Base-by-base conservation (phyloP, 2,888 invertebrate species). In the Diplazon laetatorius region DNA sequence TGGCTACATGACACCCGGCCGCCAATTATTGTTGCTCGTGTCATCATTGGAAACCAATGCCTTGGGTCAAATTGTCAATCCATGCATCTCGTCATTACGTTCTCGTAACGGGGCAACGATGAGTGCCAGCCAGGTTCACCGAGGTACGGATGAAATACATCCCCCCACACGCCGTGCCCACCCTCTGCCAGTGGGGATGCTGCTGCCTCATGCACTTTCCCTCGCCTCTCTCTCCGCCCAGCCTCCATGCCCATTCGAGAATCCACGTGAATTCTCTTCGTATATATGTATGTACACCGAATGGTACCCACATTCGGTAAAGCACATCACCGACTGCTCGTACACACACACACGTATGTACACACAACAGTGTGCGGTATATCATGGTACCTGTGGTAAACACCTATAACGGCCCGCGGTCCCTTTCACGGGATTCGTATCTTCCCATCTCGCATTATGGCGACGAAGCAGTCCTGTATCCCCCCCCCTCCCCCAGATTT, bases 51-150 rank as follows among this genome's bases (percentile, higher is more conserved):
- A 76, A 77, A 83, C 84, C 87, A 85, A 88, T 87, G 83, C 85
- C 83, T 83, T 82, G 84, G 83, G 86, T 84, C 84, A 88, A 89
- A 88, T 87, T 85, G 87, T 88, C 87, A 88, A 89, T 89, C 88
- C 88, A 86, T 89, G 87, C 86, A 83, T 85, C 86, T 86, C 87
- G 86, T 88, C 88, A 89, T 87, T 87, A 86, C 87, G 85, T 82
- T 80, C 84, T 86, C 73, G 52, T 72, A 76, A 76, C 70, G 39
- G 60, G 25, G 65, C 69, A 76, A 80, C 72, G 66, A 68, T 81
- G 75, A 66, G 68, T 48, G 68, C 6, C 55, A 37, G 62, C 39
- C 35, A n/a, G 42, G 59, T 20, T 37, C 37, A 20, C 59, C 39
- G 12, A 37, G 12, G 20, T 59, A 20, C 59, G 59, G 20, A 39